phyloP scores from a whole-genome alignment of 2,888 invertebrate species.

The Artemia sinica region DNA sequence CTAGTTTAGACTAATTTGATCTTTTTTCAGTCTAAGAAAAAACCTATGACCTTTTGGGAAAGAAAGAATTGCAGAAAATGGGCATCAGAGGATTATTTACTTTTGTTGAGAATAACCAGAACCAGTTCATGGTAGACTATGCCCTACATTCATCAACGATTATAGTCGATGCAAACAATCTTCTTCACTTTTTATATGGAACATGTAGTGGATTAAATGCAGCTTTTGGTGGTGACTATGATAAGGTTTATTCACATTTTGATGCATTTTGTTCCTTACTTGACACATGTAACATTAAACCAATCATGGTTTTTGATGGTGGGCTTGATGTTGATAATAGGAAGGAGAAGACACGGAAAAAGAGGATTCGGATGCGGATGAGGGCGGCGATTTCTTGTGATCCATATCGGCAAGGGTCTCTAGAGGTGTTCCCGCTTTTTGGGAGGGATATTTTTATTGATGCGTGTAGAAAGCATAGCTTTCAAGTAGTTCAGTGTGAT shows the following conservation, averaged over 20 bases:
- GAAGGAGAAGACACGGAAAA: slow-evolving; percentile 46
- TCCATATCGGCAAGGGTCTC: slow-evolving; percentile 28
- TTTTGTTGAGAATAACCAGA: slow-evolving; percentile 48
- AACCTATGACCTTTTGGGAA: too few relatives aligned
- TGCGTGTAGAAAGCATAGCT: slow-evolving; percentile 44
- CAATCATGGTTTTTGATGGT: slow-evolving; percentile 64
- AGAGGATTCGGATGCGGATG: slow-evolving; percentile 26
- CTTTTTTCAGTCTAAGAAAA: too few relatives aligned
- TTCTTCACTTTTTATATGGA: slow-evolving; percentile 25
- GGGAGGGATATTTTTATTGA: slow-evolving; percentile 55
- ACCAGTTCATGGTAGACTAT: slow-evolving; percentile 44
- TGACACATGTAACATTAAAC: slow-evolving; percentile 47
- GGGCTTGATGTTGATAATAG: slow-evolving; percentile 38
- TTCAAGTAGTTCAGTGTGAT: slow-evolving; percentile 52
- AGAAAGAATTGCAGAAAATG: slow-evolving; percentile 37
- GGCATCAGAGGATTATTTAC: slow-evolving; percentile 71
- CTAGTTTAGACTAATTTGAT: too few relatives aligned
- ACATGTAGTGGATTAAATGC: slow-evolving; percentile 35
- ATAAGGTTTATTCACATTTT: slow-evolving; percentile 47
- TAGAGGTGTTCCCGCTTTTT: slow-evolving; percentile 54
- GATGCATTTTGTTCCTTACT: slow-evolving; percentile 50
- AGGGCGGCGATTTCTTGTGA: slow-evolving; percentile 23
- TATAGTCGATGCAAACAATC: slow-evolving; percentile 51
- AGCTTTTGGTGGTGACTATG: slow-evolving; percentile 73
- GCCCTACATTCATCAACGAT: slow-evolving; percentile 49